A percentile compares a stretch with the other conserved stretches of the same genome.
These are phyloP conservation scores for Echiichthys vipera DNA, from an alignment of 2,797 vertebrate species.

Conservation along the genomic window DNA sequence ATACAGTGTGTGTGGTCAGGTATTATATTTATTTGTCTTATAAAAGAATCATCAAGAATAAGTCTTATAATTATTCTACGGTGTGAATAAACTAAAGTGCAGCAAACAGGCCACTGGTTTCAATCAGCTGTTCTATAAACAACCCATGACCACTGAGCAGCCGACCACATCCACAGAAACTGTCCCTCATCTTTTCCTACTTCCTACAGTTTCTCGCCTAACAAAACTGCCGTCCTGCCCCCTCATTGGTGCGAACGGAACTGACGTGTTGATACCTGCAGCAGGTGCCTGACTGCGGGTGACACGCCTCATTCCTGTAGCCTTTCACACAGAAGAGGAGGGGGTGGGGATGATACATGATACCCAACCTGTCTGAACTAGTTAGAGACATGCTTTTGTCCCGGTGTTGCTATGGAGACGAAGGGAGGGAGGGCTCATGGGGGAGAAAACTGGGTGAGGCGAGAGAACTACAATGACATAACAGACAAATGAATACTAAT, in stretches of 20 bases:
- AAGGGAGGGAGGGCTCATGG: background rate
- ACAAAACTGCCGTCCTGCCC: background rate
- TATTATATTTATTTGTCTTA: slow-evolving; percentile 66
- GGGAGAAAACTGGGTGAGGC: slow-evolving; percentile 23
- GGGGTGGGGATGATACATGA: slow-evolving; percentile 50
- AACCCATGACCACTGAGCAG: background rate
- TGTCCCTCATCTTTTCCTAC: background rate
- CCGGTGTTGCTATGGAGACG: slow-evolving; percentile 49
- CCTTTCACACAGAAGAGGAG: slow-evolving; percentile 2
- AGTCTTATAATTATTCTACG: slow-evolving; percentile 30
- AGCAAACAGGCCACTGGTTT: background rate
- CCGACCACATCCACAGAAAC: slow-evolving; percentile 19
- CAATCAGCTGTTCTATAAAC: background rate
- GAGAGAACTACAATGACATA: background rate
- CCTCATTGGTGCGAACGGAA: slow-evolving; percentile 27
- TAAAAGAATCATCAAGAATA: slow-evolving; percentile 27
- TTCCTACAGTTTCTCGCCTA: background rate
- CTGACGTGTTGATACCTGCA: slow-evolving; percentile 61
- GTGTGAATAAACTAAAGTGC: slow-evolving; percentile 52
- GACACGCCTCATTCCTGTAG: slow-evolving; percentile 70
- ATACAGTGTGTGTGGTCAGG: slow-evolving; percentile 5
- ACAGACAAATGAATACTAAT: background rate
- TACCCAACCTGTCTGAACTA: slow-evolving; percentile 65
- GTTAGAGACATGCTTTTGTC: slow-evolving; percentile 67
- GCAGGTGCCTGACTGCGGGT: slow-evolving; percentile 12